Conservation (phyloP, 2,888 invertebrate genomes). For the Drosophila pullipes region DNA sequence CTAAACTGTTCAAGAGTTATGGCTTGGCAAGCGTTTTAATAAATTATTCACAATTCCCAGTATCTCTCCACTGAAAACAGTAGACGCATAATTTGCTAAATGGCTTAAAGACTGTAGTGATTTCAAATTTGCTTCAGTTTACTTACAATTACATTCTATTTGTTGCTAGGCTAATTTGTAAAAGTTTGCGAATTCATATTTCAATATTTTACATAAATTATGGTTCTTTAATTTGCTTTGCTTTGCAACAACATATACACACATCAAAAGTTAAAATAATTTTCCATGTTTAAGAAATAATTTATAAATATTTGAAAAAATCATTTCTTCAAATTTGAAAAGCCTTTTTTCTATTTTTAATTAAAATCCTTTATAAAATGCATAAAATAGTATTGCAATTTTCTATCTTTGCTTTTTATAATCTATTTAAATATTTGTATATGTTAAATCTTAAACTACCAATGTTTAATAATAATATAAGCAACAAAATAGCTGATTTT, state of each 20-base stretch:
- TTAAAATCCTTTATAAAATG: neutral
- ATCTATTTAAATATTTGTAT: too few relatives aligned
- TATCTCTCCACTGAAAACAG: neutral
- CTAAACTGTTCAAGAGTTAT: neutral
- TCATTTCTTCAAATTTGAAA: neutral
- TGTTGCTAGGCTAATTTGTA: neutral
- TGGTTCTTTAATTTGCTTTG: neutral
- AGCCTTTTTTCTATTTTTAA: rapidly evolving
- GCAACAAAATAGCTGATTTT: neutral
- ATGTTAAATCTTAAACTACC: too few relatives aligned
- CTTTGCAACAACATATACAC: neutral
- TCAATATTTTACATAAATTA: neutral
- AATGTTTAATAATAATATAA: neutral
- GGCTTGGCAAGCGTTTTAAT: neutral
- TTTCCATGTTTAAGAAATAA: neutral
- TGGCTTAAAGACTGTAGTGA: neutral
- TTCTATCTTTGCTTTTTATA: too few relatives aligned
- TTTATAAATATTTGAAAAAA: neutral
- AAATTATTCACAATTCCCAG: neutral
- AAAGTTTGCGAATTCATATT: neutral
- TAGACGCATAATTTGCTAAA: neutral
- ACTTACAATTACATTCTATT: neutral
- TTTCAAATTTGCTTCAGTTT: neutral
- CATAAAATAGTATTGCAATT: neutral
- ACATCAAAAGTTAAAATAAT: neutral